phyloP scores from a whole-genome alignment of 2,113 vertebrate genomes.

The Physeter macrocephalus region DNA sequence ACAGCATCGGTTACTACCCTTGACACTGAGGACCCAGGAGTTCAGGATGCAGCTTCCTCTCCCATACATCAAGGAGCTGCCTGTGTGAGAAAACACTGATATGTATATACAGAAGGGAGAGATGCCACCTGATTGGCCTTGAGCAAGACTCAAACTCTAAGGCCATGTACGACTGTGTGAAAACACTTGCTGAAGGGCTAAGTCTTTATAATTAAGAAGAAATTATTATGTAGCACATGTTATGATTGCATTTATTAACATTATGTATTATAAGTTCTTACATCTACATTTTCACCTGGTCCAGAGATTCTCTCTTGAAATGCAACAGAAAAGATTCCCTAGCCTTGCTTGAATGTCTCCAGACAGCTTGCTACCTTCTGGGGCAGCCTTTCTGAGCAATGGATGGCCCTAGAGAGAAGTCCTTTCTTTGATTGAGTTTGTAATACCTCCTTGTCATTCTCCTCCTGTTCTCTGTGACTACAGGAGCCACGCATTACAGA shows the following conservation, averaged over 20 bases:
- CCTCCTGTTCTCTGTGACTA: background rate
- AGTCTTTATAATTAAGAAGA: background rate
- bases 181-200: background rate
- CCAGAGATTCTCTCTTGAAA: background rate
- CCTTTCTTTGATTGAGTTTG: background rate
- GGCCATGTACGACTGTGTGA: background rate
- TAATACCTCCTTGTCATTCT: background rate
- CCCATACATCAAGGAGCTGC: background rate
- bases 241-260: background rate
- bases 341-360: background rate
- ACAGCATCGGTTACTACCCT: background rate
- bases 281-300: background rate
- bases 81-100: rapidly evolving
- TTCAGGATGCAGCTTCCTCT: background rate
- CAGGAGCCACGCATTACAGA: rapidly evolving
- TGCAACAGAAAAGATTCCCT: background rate
- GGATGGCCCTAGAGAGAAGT: no score
- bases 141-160: background rate
- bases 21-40: background rate
- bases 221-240: no score
- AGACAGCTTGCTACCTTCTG: rapidly evolving
- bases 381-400: rapidly evolving
- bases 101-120: no score
- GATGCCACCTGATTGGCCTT: rapidly evolving
- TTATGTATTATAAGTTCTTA: background rate